A percentile compares a stretch with the other conserved stretches of the same genome.
Evolutionary conservation across 92 coral and sea anemone genomes (phyloP).

Genomic region (Actinernus sp.): DNA sequence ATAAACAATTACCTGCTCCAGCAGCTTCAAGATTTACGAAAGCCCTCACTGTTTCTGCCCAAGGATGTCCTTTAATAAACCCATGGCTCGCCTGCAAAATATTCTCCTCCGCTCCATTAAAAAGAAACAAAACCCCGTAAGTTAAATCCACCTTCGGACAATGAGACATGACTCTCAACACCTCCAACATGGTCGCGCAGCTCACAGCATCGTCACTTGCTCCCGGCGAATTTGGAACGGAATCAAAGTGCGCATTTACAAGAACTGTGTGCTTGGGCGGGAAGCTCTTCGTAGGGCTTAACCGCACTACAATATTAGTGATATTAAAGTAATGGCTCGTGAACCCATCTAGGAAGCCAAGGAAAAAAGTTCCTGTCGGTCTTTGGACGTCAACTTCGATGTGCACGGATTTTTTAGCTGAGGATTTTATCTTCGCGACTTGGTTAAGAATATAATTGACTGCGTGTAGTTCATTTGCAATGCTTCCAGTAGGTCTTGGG

Average conservation of each 20-base stretch:
- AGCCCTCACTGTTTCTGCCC: constrained; percentile 82
- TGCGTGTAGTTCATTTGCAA: constrained; percentile 89
- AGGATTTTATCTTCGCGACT: constrained; percentile 52
- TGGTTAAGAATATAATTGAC: constrained; percentile 79
- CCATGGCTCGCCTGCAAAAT: constrained; percentile 97
- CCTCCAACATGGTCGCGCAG: constrained; percentile 95
- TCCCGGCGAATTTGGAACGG: constrained; percentile 82
- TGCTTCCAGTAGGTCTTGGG: constrained; percentile 92
- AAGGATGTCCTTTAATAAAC: constrained; percentile 92
- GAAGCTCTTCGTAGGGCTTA: constrained; percentile 56
- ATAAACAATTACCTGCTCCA: constrained; percentile 81
- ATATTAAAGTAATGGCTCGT: constrained; percentile 82
- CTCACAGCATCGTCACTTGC: constrained; percentile 99
- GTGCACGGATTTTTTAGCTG: constrained; percentile 56
- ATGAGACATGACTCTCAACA: constrained; percentile 77
- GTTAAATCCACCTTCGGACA: constrained; percentile 49
- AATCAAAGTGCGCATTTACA: constrained; percentile 94
- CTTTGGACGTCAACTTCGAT: constrained; percentile 89
- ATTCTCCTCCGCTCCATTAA: constrained; percentile 99
- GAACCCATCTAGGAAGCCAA: constrained; percentile 78
- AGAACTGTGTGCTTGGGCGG: constrained; percentile 82
- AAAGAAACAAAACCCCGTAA: constrained; percentile 83
- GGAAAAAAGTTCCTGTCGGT: constrained; percentile 79
- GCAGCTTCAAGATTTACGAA: constrained; percentile 98
- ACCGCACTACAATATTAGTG: constrained; percentile 88